Evolutionary conservation across 2,888 invertebrate genomes (phyloP), one percentile per base, ranked within the genome.

Genomic region (Tinea semifulvella): DNA sequence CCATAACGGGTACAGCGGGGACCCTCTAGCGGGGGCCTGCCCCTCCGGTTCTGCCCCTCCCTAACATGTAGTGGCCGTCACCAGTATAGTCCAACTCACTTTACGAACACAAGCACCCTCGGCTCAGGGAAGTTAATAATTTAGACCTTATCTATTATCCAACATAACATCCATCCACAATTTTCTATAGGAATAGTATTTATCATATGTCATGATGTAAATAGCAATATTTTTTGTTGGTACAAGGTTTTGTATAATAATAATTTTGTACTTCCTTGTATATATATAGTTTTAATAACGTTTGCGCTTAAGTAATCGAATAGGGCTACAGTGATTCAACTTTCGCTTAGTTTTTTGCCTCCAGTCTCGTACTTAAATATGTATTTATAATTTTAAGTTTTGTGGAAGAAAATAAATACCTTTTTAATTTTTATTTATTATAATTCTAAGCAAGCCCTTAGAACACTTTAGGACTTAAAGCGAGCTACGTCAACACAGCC

Each of bases 1-100:
- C 82, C 69, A 68, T 65, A 66, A 68, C 71, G 68, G 84, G 83
- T 85, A 94, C 52, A 62, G 70, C 46, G 56, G 62, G 49, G 81
- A 81, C 52, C 65, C 71, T 46, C 58, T 80, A 62, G 56, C 68
- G 44, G 56, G 52, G 52, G 62, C 63, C 47, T 65, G 71, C 52
- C 61, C 71, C 31, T 62, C 72, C 40, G 65, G 64, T 45, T 59
- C 59, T 43, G 61, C 58, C 52, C 54, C 68, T 46, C 53, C 64
- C 43, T 57, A 68, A 27, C 70, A 84, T 68, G 72, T 79, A 68
- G 74, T 83, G 66, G 74, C 83, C 63, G 81, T 79, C 68, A 79
- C 83, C 85, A 92, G 91, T 83, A 91, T 94, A 81, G 92, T 94
- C 71, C 94, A 94, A 84, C 89, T 94, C 68, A 88, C 91, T 54